Conservation (phyloP, 2,888 invertebrate species). For the Polydrusus pterygomalis region DNA sequence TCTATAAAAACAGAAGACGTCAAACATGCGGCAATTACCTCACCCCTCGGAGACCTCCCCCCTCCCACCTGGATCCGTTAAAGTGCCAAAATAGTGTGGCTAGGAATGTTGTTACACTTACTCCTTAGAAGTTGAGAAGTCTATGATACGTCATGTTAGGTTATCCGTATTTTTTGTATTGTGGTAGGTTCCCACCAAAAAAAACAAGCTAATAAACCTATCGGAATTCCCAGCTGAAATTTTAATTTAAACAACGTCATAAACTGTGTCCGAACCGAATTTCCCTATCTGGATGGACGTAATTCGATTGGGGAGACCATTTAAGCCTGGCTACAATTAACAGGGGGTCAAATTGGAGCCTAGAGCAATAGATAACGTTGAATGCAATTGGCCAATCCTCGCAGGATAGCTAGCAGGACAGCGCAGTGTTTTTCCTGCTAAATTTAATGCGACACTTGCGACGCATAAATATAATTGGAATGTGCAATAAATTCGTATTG, state of each 20-base stretch:
- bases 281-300: constrained; percentile 60
- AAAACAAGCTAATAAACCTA: constrained; percentile 21
- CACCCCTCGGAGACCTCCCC: too few relatives aligned
- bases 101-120: too few relatives aligned
- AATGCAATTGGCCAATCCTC: constrained; percentile 61
- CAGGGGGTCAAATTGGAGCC: constrained; percentile 60
- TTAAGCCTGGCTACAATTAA: constrained; percentile 62
- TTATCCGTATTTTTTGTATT: too few relatives aligned
- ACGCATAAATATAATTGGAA: constrained; percentile 64
- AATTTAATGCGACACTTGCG: constrained; percentile 60
- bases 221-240: constrained; percentile 49
- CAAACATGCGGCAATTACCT: too few relatives aligned
- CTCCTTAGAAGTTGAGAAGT: too few relatives aligned
- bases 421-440: constrained; percentile 37
- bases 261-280: constrained; percentile 51
- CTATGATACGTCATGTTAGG: too few relatives aligned
- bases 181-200: background rate
- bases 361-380: constrained; percentile 62
- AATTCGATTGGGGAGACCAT: constrained; percentile 63
- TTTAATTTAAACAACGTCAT: constrained; percentile 51
- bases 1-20: too few relatives aligned
- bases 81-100: too few relatives aligned
- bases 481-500: constrained; percentile 61
- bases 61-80: too few relatives aligned
- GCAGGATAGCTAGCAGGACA: constrained; percentile 58